Conservation (phyloP, 1,140 invertebrate genomes). For the Drosophila santomea region DNA sequence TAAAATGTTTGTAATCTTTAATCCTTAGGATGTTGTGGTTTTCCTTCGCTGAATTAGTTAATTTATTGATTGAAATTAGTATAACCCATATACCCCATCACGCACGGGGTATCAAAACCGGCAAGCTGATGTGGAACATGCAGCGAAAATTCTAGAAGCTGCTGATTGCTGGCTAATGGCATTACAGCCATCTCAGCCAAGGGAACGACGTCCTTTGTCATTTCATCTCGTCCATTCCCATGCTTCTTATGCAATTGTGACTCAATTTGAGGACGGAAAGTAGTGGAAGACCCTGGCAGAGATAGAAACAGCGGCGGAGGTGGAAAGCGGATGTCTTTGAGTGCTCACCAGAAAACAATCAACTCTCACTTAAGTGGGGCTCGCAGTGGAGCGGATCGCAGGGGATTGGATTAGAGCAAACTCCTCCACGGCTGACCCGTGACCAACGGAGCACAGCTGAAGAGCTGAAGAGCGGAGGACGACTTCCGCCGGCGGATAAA, state of each 20-base stretch:
- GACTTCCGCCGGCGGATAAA: slow-evolving; percentile 51
- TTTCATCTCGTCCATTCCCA: background rate
- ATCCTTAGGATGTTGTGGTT: too few species aligned
- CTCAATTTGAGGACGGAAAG: slow-evolving; percentile 12
- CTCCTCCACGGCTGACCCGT: slow-evolving; percentile 20
- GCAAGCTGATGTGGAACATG: slow-evolving; percentile 5
- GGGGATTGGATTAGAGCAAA: background rate
- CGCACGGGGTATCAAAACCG: slow-evolving; percentile 7
- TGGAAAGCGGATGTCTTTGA: slow-evolving; percentile 14
- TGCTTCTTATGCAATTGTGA: slow-evolving; percentile 26
- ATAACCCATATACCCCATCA: background rate
- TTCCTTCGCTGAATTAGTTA: too few species aligned
- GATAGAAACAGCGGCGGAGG: slow-evolving; percentile 1
- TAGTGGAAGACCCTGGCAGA: background rate
- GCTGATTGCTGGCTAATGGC: slow-evolving; percentile 28
- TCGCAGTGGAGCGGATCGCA: slow-evolving; percentile 28
- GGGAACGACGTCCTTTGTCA: slow-evolving; percentile 43
- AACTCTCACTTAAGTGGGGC: slow-evolving; percentile 29
- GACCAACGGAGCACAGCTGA: slow-evolving; percentile 32
- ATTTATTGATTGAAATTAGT: too few species aligned
- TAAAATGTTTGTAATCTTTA: too few species aligned
- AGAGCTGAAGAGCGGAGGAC: slow-evolving; percentile 29
- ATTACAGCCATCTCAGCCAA: slow-evolving; percentile 3
- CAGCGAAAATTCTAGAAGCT: slow-evolving; percentile 11
- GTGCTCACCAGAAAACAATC: slow-evolving; percentile 37